Percentiles rank a stretch among this genome's conserved stretches.
Evolutionary conservation across 2,888 invertebrate genomes (phyloP).

Genomic region (Tribolium freemani): DNA sequence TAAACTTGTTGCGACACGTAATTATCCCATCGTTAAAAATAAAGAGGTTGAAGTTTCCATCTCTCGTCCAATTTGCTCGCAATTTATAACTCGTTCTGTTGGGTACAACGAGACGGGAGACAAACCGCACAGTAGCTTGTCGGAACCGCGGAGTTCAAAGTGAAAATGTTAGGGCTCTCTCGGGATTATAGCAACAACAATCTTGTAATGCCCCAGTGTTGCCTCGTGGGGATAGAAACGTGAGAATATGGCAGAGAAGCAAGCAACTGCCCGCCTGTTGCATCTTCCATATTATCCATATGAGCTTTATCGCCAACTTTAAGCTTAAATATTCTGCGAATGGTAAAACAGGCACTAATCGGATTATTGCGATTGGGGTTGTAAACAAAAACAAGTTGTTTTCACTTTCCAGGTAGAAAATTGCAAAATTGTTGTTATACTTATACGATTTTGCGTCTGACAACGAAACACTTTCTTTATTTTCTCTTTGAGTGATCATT

Average conservation of each 20-base stretch:
- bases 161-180: conserved; percentile 64
- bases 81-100: conserved; percentile 38
- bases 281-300: conserved; percentile 41
- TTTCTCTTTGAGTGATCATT: background rate
- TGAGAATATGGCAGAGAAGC: conserved; percentile 62
- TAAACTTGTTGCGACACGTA: too few species aligned
- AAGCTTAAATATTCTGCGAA: too few species aligned
- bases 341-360: too few species aligned
- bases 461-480: background rate
- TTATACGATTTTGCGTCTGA: too few species aligned
- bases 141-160: conserved; percentile 62
- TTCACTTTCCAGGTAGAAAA: too few species aligned
- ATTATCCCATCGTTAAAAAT: conserved; percentile 4
- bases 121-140: conserved; percentile 60
- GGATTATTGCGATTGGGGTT: too few species aligned
- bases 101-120: conserved; percentile 43
- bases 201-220: conserved; percentile 61
- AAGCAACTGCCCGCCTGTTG: conserved; percentile 64
- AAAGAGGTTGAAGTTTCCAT: conserved; percentile 1
- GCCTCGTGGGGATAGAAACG: conserved; percentile 62
- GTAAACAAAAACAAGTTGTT: too few species aligned
- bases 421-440: too few species aligned
- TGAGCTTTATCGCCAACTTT: background rate
- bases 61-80: background rate
- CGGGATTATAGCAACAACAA: conserved; percentile 66